A percentile compares a stretch with the other conserved stretches of the same genome.
Conservation (phyloP, 2,888 invertebrate species). For the Phanerotoma sp. region DNA sequence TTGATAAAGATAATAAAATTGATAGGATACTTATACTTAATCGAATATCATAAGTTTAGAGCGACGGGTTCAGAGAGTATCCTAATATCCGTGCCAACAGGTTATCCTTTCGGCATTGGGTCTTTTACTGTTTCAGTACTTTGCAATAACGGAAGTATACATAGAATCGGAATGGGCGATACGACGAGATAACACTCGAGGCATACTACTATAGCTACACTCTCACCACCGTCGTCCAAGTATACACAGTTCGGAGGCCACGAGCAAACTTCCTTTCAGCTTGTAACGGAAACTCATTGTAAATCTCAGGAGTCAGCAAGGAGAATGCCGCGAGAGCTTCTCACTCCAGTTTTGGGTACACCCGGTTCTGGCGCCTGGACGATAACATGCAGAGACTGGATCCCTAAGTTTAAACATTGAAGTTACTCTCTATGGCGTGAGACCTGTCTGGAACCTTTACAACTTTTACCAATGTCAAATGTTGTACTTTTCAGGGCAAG, state of each 20-base stretch:
- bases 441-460: constrained; percentile 4
- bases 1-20: background rate
- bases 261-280: constrained; percentile 53
- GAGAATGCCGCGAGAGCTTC: constrained; percentile 28
- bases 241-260: constrained; percentile 28
- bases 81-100: constrained; percentile 7
- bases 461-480: background rate
- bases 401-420: constrained; percentile 46
- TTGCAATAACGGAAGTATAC: constrained; percentile 28
- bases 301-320: constrained; percentile 50
- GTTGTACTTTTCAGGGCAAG: too few relatives aligned
- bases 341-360: constrained; percentile 27
- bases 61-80: background rate
- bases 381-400: constrained; percentile 37
- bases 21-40: too few relatives aligned
- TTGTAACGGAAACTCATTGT: constrained; percentile 55
- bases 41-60: background rate
- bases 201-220: constrained; percentile 16
- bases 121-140: constrained; percentile 22
- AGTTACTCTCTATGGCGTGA: constrained; percentile 40
- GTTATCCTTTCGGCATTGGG: constrained; percentile 13
- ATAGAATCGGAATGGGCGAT: constrained; percentile 25
- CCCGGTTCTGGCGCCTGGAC: constrained; percentile 27
- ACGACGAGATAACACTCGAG: constrained; percentile 31
- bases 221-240: constrained; percentile 14